Evolutionary conservation across 2,113 vertebrate genomes (phyloP).

Genomic region (Lipotes vexillifer): DNA sequence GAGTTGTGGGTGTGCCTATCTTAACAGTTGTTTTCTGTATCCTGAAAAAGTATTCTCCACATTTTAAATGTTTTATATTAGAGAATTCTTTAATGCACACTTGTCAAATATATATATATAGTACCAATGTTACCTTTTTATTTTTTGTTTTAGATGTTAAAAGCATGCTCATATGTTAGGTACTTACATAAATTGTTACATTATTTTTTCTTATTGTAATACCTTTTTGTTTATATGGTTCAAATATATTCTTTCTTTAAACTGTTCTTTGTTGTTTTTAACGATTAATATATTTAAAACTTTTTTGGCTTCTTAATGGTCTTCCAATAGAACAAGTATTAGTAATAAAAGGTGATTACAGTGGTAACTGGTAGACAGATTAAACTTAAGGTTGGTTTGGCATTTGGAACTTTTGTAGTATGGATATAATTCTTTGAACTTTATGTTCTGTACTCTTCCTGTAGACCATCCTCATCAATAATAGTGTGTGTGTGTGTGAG

Average conservation of each 20-base stretch:
- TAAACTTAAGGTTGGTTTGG: not conserved
- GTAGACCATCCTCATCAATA: accelerated
- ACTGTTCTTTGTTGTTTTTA: slow-evolving; percentile 75
- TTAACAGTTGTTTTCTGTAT: slow-evolving; percentile 85
- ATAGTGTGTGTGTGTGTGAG: not conserved
- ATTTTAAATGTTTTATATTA: slow-evolving; percentile 93
- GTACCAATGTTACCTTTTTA: slow-evolving; percentile 86
- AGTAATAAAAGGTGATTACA: not conserved
- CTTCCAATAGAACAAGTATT: not conserved
- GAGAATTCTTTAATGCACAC: slow-evolving; percentile 91
- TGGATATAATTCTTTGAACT: not conserved
- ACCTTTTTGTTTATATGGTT: slow-evolving; percentile 91
- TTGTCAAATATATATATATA: slow-evolving; percentile 93
- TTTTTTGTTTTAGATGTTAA: slow-evolving; percentile 83
- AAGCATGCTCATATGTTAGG: slow-evolving; percentile 94
- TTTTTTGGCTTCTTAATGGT: slow-evolving; percentile 8
- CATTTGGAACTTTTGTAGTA: not conserved
- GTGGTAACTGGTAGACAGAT: not conserved
- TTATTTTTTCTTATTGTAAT: slow-evolving; percentile 95
- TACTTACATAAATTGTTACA: slow-evolving; percentile 93
- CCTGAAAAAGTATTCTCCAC: slow-evolving; percentile 91
- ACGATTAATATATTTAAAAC: slow-evolving; percentile 61
- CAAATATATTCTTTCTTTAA: slow-evolving; percentile 98
- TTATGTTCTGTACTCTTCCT: not conserved
- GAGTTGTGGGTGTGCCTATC: slow-evolving; percentile 86